phyloP scores from a whole-genome alignment of 2,888 invertebrate genomes.

The Steinernema carpocapsae region DNA sequence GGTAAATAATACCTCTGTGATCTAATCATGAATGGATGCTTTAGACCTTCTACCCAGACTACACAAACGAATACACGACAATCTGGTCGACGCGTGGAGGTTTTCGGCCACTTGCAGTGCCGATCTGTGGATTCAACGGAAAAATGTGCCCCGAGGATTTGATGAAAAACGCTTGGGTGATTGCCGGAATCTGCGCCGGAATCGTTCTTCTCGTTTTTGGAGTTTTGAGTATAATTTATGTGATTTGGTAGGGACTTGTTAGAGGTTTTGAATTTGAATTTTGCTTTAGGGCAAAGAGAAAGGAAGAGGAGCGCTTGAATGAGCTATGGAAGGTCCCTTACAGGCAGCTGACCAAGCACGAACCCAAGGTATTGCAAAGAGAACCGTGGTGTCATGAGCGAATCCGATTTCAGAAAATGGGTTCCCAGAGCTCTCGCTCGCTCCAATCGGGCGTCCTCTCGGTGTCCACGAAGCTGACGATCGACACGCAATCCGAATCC shows the following conservation, averaged over 20 bases:
- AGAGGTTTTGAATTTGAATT: no score
- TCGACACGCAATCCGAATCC: slow-evolving; percentile 41
- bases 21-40: neutral
- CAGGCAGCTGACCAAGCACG: slow-evolving; percentile 40
- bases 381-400: no score
- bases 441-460: slow-evolving; percentile 39
- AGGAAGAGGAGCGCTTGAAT: slow-evolving; percentile 34
- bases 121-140: slow-evolving; percentile 44
- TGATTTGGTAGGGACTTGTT: neutral
- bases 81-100: slow-evolving; percentile 42
- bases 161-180: slow-evolving; percentile 25
- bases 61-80: slow-evolving; percentile 22
- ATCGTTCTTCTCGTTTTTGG: slow-evolving; percentile 20
- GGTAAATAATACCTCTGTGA: neutral
- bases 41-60: slow-evolving; percentile 9
- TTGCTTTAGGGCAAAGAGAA: slow-evolving; percentile 11
- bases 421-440: slow-evolving; percentile 39
- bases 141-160: slow-evolving; percentile 36
- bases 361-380: slow-evolving; percentile 30
- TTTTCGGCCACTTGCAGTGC: slow-evolving; percentile 39
- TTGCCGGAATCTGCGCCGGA: neutral
- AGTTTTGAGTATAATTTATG: slow-evolving; percentile 13
- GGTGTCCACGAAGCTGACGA: slow-evolving; percentile 43
- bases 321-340: slow-evolving; percentile 40
- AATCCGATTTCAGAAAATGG: slow-evolving; percentile 3